These are phyloP conservation scores for Drosophila heteroneura DNA, from an alignment of 2,888 invertebrate species.

Conservation along the genomic window DNA sequence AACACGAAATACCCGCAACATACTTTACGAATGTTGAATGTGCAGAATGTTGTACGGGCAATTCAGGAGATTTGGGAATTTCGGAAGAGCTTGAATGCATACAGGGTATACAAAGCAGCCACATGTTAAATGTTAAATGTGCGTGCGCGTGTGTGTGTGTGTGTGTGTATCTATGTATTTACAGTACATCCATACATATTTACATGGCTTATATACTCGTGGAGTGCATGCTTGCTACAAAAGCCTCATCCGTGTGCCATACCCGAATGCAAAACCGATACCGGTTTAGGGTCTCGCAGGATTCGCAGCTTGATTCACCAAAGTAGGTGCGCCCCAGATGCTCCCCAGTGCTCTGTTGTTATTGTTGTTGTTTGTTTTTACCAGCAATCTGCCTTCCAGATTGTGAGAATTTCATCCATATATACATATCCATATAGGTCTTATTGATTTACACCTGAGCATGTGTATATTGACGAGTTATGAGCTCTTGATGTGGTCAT, in stretches of 20 bases:
- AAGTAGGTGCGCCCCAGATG: neutral
- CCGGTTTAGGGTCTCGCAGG: conserved; percentile 61
- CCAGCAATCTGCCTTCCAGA: neutral
- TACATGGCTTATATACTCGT: neutral
- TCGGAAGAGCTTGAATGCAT: neutral
- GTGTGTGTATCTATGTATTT: neutral
- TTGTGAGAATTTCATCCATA: neutral
- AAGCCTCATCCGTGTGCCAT: conserved; percentile 22
- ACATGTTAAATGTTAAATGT: neutral
- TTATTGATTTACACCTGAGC: neutral
- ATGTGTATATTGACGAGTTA: neutral
- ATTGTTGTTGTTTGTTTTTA: neutral
- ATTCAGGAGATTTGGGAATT: neutral
- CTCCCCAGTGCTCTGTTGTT: neutral
- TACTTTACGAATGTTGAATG: neutral
- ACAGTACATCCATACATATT: neutral
- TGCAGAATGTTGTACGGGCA: neutral
- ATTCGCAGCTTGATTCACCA: conserved; percentile 16
- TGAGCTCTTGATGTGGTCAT: neutral
- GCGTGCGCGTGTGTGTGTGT: neutral
- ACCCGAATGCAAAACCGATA: conserved; percentile 50
- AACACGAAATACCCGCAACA: neutral
- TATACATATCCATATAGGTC: neutral
- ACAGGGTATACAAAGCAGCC: neutral
- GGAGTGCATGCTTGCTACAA: neutral